phyloP scores from a whole-genome alignment of 1,140 invertebrate species.

The Drosophila nannoptera region DNA sequence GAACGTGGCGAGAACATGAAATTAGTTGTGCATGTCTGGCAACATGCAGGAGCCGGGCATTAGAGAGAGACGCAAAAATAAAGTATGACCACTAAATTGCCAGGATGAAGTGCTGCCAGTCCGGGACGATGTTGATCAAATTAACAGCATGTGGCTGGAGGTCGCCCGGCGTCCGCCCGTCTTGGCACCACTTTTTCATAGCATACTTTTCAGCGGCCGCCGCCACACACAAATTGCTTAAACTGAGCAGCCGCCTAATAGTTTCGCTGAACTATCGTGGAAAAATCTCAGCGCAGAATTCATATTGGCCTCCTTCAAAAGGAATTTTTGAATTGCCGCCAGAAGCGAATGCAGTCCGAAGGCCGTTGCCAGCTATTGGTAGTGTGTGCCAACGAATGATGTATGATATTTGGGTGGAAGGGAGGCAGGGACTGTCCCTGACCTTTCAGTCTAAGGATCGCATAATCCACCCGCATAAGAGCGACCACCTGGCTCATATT shows the following conservation, averaged over 20 bases:
- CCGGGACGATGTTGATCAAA: constrained; percentile 65
- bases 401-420: not conserved
- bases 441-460: constrained; percentile 2
- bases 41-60: constrained; percentile 54
- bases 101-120: constrained; percentile 54
- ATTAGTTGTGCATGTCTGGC: constrained; percentile 68
- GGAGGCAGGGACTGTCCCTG: constrained; percentile 1
- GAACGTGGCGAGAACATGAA: constrained; percentile 68
- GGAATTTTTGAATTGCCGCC: not conserved
- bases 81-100: constrained; percentile 69
- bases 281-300: no score
- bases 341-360: constrained; percentile 8
- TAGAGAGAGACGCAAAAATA: constrained; percentile 35
- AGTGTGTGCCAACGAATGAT: constrained; percentile 1
- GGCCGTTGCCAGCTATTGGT: constrained; percentile 4
- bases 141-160: constrained; percentile 65
- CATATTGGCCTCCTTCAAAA: no score
- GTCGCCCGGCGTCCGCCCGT: not conserved
- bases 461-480: no score
- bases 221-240: constrained; percentile 56
- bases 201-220: constrained; percentile 59
- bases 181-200: constrained; percentile 25
- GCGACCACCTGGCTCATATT: no score
- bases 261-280: constrained; percentile 43
- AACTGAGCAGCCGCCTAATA: constrained; percentile 57